Evolutionary conservation across 2,888 invertebrate genomes (phyloP).

Genomic region (Drosophila mayaguana): DNA sequence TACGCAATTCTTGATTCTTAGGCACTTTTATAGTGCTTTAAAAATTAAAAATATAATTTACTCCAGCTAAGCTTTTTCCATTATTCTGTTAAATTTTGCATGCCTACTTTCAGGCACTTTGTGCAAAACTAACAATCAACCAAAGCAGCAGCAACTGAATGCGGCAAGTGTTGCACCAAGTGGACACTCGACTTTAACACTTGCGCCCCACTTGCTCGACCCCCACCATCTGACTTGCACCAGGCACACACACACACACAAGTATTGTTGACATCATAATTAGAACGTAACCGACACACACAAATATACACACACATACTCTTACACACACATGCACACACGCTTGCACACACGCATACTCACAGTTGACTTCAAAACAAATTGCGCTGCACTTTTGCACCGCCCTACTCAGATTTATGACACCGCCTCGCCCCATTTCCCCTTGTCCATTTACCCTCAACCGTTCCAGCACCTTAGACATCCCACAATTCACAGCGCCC

Average conservation of each 20-base stretch:
- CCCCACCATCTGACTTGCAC: not conserved
- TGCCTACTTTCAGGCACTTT: slow-evolving; percentile 59
- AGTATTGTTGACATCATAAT: slow-evolving; percentile 74
- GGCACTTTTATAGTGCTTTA: not conserved
- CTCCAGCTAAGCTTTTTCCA: too few relatives aligned
- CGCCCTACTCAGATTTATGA: slow-evolving; percentile 65
- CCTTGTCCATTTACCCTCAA: slow-evolving; percentile 18
- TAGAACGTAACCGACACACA: slow-evolving; percentile 64
- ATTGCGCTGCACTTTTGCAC: slow-evolving; percentile 74
- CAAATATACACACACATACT: slow-evolving; percentile 12
- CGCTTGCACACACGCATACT: slow-evolving; percentile 18
- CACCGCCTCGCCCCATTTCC: slow-evolving; percentile 52
- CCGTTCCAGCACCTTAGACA: slow-evolving; percentile 25
- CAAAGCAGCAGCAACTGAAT: slow-evolving; percentile 34
- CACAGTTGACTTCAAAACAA: slow-evolving; percentile 70
- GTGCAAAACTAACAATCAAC: slow-evolving; percentile 38
- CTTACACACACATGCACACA: slow-evolving; percentile 10
- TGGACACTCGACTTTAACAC: slow-evolving; percentile 60
- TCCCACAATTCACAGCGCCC: slow-evolving; percentile 8
- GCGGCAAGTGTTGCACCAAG: slow-evolving; percentile 45
- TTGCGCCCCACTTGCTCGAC: slow-evolving; percentile 31
- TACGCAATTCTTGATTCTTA: not conserved
- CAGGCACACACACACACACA: slow-evolving; percentile 6
- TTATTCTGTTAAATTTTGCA: slow-evolving; percentile 37
- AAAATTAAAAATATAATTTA: not conserved